phyloP scores from a whole-genome alignment of 2,797 vertebrate species.

The Hapalemur alaotrensis region DNA sequence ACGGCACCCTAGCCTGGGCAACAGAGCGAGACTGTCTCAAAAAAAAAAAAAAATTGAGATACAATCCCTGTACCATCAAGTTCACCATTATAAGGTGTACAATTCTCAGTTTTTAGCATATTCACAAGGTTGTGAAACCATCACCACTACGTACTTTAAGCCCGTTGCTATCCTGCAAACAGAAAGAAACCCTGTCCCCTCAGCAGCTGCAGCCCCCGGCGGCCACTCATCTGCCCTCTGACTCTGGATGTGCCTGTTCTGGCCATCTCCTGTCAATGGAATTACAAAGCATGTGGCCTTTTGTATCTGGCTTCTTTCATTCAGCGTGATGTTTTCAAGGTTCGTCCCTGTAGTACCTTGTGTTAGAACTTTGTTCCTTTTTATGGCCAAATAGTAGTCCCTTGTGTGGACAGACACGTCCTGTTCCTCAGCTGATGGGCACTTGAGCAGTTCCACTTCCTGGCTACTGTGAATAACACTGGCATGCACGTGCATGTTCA shows the following conservation, averaged over 20 bases:
- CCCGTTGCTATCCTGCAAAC: background rate
- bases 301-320: background rate
- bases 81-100: background rate
- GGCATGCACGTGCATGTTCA: no score
- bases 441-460: background rate
- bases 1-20: no score
- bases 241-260: background rate
- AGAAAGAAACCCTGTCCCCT: background rate
- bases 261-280: background rate
- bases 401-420: no score
- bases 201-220: background rate
- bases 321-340: background rate
- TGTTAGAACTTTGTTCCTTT: background rate
- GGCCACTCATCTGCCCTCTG: background rate
- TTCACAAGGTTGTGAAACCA: background rate
- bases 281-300: background rate
- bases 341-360: accelerated
- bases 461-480: background rate
- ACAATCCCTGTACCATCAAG: background rate
- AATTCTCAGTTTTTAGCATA: background rate
- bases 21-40: no score
- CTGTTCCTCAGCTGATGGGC: background rate
- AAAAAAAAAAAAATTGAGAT: background rate
- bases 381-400: background rate
- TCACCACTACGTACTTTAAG: background rate